A percentile compares a stretch with the other conserved stretches of the same genome.
phyloP scores from a whole-genome alignment of 2,113 vertebrate species.

The Calyptommatus sinebrachiatus region DNA sequence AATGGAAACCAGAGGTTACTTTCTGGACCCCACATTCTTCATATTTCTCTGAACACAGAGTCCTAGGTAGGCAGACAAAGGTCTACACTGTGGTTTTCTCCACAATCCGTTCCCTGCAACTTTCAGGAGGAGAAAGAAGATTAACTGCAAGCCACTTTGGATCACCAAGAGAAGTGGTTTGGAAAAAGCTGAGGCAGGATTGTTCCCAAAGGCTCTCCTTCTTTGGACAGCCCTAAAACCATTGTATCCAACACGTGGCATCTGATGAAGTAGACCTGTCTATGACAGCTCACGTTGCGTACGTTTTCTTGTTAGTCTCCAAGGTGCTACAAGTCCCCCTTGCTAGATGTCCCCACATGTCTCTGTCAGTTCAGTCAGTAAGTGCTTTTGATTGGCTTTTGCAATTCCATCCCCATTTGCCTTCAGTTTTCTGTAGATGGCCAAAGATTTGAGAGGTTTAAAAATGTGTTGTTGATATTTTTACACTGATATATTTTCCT shows the following conservation, averaged over 20 bases:
- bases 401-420: slow-evolving; percentile 20
- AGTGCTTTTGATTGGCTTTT: slow-evolving; percentile 1
- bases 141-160: slow-evolving; percentile 7
- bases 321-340: background rate
- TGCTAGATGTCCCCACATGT: background rate
- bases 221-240: background rate
- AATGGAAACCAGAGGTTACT: slow-evolving; percentile 15
- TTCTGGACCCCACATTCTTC: slow-evolving; percentile 22
- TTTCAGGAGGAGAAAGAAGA: slow-evolving; percentile 22
- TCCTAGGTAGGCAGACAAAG: slow-evolving; percentile 34
- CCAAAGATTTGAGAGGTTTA: background rate
- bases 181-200: slow-evolving; percentile 27
- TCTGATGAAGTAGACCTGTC: no score
- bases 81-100: slow-evolving; percentile 16
- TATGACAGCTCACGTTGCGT: no score
- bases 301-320: no score
- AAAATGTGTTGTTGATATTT: background rate
- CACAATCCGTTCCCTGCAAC: slow-evolving; percentile 11
- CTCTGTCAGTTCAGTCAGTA: slow-evolving; percentile 10
- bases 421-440: slow-evolving; percentile 36
- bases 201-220: slow-evolving; percentile 21
- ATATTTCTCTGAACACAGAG: background rate
- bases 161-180: slow-evolving; percentile 35
- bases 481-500: slow-evolving; percentile 14
- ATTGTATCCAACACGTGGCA: no score